Evolutionary conservation across 2,797 vertebrate species (phyloP), one percentile per base, ranked within the genome.

Genomic region (Cirrhinus molitorella): DNA sequence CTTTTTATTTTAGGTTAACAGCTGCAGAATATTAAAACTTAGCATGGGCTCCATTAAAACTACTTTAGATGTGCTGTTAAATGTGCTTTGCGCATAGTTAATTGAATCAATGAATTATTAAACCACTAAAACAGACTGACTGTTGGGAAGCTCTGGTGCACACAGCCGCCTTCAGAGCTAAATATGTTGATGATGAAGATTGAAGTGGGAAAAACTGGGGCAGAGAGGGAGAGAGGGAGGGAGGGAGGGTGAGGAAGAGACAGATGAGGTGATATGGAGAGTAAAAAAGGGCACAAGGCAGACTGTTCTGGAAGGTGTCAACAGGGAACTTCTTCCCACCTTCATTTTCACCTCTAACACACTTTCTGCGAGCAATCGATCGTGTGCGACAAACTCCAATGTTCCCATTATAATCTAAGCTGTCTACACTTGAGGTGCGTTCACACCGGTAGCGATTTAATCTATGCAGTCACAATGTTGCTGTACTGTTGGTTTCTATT

Each of bases 291-390:
- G 51, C 19, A 67, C 31, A 49, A 67, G 34, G 6, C 21, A 72
- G 40, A 37, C 23, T 61, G 23, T 43, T 45, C 37, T 47, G 23
- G 17, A 80, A 80, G 45, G 79, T 70, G 61, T 68, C 31, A 37
- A 68, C 21, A 55, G 28, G 9, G 4, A 57, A 25, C 23, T 13
- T 57, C 63, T 23, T 37, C 55, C 37, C 55, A 28, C 23, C 16
- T 59, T 61, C 55, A 76, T 76, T 76, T 76, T 76, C 74, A 61
- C 23, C 74, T 61, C 74, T 25, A 55, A 57, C 72, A 74, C 72
- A 40, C 51, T 74, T 74, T 57, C 31, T 55, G 49, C 40, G 51
- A 31, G 66, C 11, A 1, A 55, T 57, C 3, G 6, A 68, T 74
- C 49, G 11, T 7, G 9, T 53, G 47, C 5, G 5, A 68, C 47